Evolutionary conservation across 1,140 invertebrate genomes (phyloP), one percentile per base, ranked within the genome.

Genomic region (Metaphire vulgaris): DNA sequence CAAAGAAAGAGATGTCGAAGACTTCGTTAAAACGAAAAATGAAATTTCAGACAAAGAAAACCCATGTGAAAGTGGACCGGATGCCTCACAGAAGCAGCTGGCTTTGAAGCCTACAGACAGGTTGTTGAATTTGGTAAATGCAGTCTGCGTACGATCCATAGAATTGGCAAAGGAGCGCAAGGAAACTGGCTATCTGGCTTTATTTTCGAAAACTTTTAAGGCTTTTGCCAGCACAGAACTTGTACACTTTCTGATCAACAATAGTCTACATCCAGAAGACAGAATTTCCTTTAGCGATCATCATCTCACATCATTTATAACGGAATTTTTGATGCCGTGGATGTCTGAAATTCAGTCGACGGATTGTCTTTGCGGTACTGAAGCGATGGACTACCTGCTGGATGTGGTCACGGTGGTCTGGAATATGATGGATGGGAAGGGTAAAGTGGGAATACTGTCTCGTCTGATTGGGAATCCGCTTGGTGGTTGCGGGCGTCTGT

Each of bases 281-380:
- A n/a, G n/a, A n/a, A n/a, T n/a, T n/a, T n/a, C n/a, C n/a, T n/a
- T n/a, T n/a, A n/a, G n/a, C n/a, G n/a, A n/a, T n/a, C n/a, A n/a
- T n/a, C n/a, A n/a, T n/a, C n/a, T n/a, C n/a, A 21, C 41, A 56
- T 56, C 21, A 56, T 74, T 74, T 26, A 41, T 74, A 21, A 30
- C 26, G 15, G 72, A 74, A 29, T n/a, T 74, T 29, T 32, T 74
- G 21, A 14, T 74, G 6, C 72, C 72, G 26, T 74, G 72, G 72
- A 74, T 74, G 56, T 15, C 31, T 56, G 41, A 21, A 56, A 21
- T 6, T 56, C 41, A 56, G 21, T 56, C 41, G 1, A 69, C 74
- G 41, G 41, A 21, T 56, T 56, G n/a, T n/a, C n/a, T n/a, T n/a
- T n/a, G n/a, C n/a, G n/a, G n/a, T n/a, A n/a, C 41, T 12, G 6